These are phyloP conservation scores for Coelopa frigida DNA, from an alignment of 1,140 invertebrate species.

Conservation along the genomic window DNA sequence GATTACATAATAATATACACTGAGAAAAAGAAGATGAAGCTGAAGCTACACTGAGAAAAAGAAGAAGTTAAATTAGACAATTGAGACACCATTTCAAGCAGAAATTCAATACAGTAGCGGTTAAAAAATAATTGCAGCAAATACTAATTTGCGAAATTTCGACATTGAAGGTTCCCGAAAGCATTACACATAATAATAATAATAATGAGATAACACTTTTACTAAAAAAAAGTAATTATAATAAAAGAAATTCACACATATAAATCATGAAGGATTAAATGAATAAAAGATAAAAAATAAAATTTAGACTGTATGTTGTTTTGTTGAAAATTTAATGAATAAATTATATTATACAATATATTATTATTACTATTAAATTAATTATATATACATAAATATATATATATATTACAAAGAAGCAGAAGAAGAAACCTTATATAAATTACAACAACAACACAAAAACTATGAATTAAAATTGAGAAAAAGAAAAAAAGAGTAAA, in stretches of 20 bases:
- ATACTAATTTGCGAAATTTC: too few relatives aligned
- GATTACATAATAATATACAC: conserved; percentile 1
- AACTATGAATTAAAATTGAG: conserved; percentile 1
- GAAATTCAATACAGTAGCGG: too few relatives aligned
- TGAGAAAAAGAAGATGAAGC: conserved; percentile 2
- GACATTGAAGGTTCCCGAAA: too few relatives aligned
- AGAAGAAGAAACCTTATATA: conserved; percentile 5
- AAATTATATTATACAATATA: conserved; percentile 2
- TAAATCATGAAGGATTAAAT: background rate
- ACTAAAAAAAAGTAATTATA: too few relatives aligned
- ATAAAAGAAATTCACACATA: conserved; percentile 11
- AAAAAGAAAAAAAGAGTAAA: too few relatives aligned
- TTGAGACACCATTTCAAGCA: too few relatives aligned
- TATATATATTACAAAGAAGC: conserved; percentile 3
- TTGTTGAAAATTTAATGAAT: background rate
- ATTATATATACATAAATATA: conserved; percentile 8
- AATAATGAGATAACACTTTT: too few relatives aligned
- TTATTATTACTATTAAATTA: conserved; percentile 9
- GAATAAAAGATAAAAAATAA: conserved; percentile 3
- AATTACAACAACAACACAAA: conserved; percentile 8
- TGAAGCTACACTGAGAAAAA: conserved; percentile 6
- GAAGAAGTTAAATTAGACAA: too few relatives aligned
- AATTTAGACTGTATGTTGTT: conserved; percentile 1
- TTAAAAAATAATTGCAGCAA: too few relatives aligned
- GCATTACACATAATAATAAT: too few relatives aligned